These are phyloP conservation scores for Otolemur garnettii DNA, from an alignment of 2,113 vertebrate genomes.

Conservation along the genomic window DNA sequence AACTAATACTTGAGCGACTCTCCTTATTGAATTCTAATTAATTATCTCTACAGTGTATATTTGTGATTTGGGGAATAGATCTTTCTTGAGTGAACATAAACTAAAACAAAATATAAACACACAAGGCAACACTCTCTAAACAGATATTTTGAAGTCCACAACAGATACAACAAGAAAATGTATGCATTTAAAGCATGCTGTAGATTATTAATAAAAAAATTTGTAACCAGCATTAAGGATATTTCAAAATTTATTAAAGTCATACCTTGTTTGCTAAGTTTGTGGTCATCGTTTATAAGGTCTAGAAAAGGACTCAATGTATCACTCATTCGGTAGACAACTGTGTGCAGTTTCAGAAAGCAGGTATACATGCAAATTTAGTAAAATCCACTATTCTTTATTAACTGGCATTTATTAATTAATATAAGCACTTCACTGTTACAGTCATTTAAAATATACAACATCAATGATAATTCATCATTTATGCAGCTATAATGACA, in stretches of 20 bases:
- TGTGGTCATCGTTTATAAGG: not conserved
- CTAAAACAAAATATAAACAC: not conserved
- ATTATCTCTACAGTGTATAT: not conserved
- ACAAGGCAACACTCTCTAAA: not conserved
- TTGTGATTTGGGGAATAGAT: not conserved
- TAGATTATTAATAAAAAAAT: not conserved
- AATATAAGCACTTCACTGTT: not conserved
- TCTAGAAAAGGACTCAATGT: not conserved
- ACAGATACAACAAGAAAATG: not conserved
- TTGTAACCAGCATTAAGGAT: not conserved
- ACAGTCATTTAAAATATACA: not conserved
- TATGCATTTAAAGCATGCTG: not conserved
- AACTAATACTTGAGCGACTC: not conserved
- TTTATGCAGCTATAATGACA: not conserved
- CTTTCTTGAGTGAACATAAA: not conserved
- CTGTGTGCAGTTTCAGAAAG: not conserved
- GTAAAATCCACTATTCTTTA: not conserved
- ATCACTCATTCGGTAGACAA: not conserved
- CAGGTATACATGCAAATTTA: not conserved
- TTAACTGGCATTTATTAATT: not conserved
- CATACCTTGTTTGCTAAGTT: not conserved
- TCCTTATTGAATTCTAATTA: not conserved
- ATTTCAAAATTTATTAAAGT: conserved; percentile 11
- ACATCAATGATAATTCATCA: not conserved
- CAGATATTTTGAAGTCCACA: not conserved